Evolutionary conservation across 2,113 vertebrate genomes (phyloP), one percentile per base, ranked within the genome.

Genomic region (Mixornis gularis): DNA sequence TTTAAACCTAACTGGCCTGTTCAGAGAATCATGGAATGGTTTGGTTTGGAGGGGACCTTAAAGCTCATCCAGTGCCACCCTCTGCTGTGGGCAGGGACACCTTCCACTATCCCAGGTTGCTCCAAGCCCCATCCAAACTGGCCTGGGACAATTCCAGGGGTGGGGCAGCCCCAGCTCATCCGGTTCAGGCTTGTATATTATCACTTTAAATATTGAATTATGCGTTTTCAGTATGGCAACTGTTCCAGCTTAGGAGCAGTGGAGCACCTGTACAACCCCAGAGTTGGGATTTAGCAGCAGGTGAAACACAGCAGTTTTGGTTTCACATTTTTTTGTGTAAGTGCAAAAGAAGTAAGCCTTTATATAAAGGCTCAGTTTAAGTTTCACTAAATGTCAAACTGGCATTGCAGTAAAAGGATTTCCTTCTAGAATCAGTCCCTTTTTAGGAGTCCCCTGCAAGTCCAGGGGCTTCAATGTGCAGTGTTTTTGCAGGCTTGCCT

Each of bases 261-360:
- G 34, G 36, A 71, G 26, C 36, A 48, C 21, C 17, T 2, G 0
- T 36, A 4, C 15, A 34, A 5, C 6, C 30, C 27, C 0, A 0
- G 63, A 43, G 26, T 0, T 2, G 3, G 62, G 60, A 51, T 82
- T 68, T 62, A 46, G 53, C 32, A 62, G 53, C 66, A 19, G 62
- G 34, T 53, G 30, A 87, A 91, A 55, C 65, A 69, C 41, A 59
- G 52, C 8, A 16, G 30, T 51, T 51, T 83, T 26, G 36, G 36
- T 59, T 79, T 74, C 13, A 65, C n/a, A 2, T 12, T 41, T 77
- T 77, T 79, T 80, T 68, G 41, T 62, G 66, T 19, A 19, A 52
- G 32, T 30, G 36, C 66, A 22, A 34, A 79, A 63, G 18, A 90
- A 80, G 3, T 16, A 56, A 66, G 25, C 12, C 60, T 80, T 89